A percentile compares a stretch with the other conserved stretches of the same genome.
Conservation (phyloP, 2,888 invertebrate species). For the Microctonus hyperodae region DNA sequence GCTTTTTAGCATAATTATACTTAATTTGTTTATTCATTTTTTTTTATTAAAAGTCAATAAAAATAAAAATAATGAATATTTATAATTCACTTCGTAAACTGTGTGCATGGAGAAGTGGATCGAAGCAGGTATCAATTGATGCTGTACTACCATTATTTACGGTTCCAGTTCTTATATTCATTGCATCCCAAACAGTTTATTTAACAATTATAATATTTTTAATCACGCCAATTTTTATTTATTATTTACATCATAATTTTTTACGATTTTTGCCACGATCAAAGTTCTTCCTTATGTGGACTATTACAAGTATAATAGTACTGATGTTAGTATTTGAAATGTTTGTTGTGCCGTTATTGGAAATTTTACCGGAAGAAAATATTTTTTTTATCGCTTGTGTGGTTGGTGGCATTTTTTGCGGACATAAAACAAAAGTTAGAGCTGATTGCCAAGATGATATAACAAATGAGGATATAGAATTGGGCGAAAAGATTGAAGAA, state of each 20-base stretch:
- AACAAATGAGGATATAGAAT: constrained; percentile 49
- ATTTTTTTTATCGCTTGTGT: constrained; percentile 66
- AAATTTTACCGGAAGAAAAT: constrained; percentile 75
- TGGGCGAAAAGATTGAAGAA: constrained; percentile 56
- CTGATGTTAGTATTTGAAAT: constrained; percentile 76
- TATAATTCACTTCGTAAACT: constrained; percentile 49
- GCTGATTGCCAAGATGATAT: constrained; percentile 50
- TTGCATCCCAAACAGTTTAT: constrained; percentile 57
- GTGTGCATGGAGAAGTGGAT: constrained; percentile 54
- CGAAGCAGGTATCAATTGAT: constrained; percentile 60
- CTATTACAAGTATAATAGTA: constrained; percentile 71
- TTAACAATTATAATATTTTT: constrained; percentile 56
- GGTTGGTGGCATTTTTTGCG: constrained; percentile 62
- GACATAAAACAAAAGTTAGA: constrained; percentile 57
- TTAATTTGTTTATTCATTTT: too few relatives aligned
- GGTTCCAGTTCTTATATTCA: constrained; percentile 53
- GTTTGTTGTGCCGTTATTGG: constrained; percentile 74
- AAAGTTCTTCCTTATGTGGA: constrained; percentile 80
- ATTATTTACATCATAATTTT: constrained; percentile 58
- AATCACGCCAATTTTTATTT: constrained; percentile 55
- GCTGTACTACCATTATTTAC: constrained; percentile 58
- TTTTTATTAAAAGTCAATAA: too few relatives aligned
- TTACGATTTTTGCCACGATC: constrained; percentile 65
- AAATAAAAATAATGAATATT: constrained; percentile 45
- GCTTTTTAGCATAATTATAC: too few relatives aligned